Evolutionary conservation across 2,888 invertebrate species (phyloP).

Genomic region (Drosophila dives): DNA sequence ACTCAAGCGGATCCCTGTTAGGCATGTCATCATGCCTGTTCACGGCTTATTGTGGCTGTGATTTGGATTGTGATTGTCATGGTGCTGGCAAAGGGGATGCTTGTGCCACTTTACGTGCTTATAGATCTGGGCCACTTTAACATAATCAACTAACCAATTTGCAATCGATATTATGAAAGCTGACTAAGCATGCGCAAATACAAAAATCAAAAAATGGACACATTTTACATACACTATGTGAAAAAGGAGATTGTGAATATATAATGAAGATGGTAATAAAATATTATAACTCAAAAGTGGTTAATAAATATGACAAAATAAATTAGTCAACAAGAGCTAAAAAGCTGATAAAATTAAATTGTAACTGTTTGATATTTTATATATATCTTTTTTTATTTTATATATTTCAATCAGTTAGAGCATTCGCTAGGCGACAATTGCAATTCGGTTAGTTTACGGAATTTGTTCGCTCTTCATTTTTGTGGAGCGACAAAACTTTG

Average conservation of each 20-base stretch:
- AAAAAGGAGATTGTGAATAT: not conserved
- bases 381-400: not conserved
- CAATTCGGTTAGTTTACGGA: constrained; percentile 29
- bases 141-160: constrained; percentile 54
- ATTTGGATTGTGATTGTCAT: constrained; percentile 40
- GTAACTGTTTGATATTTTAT: not conserved
- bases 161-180: constrained; percentile 53
- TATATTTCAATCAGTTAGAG: constrained; percentile 30
- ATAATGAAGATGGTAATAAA: not conserved
- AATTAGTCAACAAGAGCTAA: not conserved
- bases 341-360: not conserved
- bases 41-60: constrained; percentile 38
- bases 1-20: constrained; percentile 38
- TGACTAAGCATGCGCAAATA: constrained; percentile 21
- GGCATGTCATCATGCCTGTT: constrained; percentile 58
- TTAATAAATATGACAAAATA: not conserved
- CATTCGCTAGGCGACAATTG: constrained; percentile 27
- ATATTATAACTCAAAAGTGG: not conserved
- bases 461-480: constrained; percentile 53
- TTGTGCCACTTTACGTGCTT: constrained; percentile 75
- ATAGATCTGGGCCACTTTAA: constrained; percentile 75
- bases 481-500: constrained; percentile 56
- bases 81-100: constrained; percentile 22
- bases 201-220: constrained; percentile 21
- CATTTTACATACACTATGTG: constrained; percentile 18